phyloP scores from a whole-genome alignment of 2,888 invertebrate genomes.

The Gymnocheta viridis region DNA sequence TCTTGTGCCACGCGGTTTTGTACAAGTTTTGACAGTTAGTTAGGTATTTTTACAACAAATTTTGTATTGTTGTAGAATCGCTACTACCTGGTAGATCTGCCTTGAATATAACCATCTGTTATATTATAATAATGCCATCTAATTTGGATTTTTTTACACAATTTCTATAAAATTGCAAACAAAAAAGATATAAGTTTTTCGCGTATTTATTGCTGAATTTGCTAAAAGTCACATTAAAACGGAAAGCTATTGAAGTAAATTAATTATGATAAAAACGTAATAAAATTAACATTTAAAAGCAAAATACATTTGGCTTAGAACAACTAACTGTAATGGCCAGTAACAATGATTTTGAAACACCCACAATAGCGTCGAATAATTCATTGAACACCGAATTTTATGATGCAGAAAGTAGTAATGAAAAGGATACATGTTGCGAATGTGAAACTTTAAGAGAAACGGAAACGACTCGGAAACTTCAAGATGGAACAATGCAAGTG shows the following conservation, averaged over 20 bases:
- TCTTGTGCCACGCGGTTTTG: too few relatives aligned
- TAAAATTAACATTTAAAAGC: neutral
- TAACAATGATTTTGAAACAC: slow-evolving; percentile 75
- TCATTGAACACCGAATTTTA: slow-evolving; percentile 74
- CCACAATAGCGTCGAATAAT: slow-evolving; percentile 66
- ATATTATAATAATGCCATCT: neutral
- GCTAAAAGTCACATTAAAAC: neutral
- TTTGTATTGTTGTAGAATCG: too few relatives aligned
- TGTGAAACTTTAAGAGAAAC: slow-evolving; percentile 26
- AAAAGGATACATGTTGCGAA: slow-evolving; percentile 68
- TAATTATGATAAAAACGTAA: neutral
- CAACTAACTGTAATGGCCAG: slow-evolving; percentile 33
- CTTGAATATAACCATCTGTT: too few relatives aligned
- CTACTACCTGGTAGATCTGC: too few relatives aligned
- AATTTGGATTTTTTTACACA: neutral
- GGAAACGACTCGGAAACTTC: neutral
- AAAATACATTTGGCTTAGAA: neutral
- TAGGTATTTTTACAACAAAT: too few relatives aligned
- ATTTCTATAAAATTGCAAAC: slow-evolving; percentile 22
- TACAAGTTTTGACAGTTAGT: too few relatives aligned
- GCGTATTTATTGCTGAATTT: neutral
- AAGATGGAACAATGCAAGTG: neutral
- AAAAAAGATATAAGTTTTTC: neutral
- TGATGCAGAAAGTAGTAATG: slow-evolving; percentile 77
- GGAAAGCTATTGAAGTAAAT: neutral